phyloP scores from a whole-genome alignment of 2,888 invertebrate genomes.

The Mycalesis mineus region DNA sequence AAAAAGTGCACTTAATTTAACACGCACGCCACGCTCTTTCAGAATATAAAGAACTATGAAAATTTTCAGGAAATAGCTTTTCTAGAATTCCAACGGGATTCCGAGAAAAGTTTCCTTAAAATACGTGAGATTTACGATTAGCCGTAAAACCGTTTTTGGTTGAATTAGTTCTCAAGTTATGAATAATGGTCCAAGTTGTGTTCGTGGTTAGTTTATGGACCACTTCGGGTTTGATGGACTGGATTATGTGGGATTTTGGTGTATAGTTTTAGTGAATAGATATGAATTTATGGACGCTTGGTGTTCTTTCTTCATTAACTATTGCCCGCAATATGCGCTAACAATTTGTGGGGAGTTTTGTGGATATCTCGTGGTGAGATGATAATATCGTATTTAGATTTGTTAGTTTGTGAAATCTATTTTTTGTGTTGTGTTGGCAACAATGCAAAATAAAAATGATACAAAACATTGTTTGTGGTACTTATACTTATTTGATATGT shows the following conservation, averaged over 20 bases:
- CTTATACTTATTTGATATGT: too few relatives aligned
- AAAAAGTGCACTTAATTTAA: constrained; percentile 12
- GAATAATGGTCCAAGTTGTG: constrained; percentile 54
- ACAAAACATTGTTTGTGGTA: too few relatives aligned
- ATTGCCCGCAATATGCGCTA: too few relatives aligned
- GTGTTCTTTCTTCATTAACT: neutral
- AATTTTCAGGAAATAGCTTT: constrained; percentile 19
- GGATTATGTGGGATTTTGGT: constrained; percentile 10
- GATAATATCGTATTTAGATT: too few relatives aligned
- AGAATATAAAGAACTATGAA: constrained; percentile 15
- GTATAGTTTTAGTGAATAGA: constrained; percentile 8
- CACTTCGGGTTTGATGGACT: constrained; percentile 27
- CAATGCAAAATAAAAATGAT: too few relatives aligned
- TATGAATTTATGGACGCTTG: neutral
- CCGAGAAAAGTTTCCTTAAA: constrained; percentile 37
- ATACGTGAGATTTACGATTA: constrained; percentile 58
- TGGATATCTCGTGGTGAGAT: too few relatives aligned
- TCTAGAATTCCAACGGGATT: constrained; percentile 22
- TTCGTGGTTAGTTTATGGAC: constrained; percentile 32
- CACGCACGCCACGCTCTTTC: neutral
- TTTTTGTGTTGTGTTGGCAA: too few relatives aligned
- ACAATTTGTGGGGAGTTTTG: too few relatives aligned
- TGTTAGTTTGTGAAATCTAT: too few relatives aligned
- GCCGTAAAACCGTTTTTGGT: constrained; percentile 56
- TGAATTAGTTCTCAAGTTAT: constrained; percentile 61